Base-by-base conservation (phyloP, 2,888 invertebrate genomes). In the Nematopogon swammerdamellus region DNA sequence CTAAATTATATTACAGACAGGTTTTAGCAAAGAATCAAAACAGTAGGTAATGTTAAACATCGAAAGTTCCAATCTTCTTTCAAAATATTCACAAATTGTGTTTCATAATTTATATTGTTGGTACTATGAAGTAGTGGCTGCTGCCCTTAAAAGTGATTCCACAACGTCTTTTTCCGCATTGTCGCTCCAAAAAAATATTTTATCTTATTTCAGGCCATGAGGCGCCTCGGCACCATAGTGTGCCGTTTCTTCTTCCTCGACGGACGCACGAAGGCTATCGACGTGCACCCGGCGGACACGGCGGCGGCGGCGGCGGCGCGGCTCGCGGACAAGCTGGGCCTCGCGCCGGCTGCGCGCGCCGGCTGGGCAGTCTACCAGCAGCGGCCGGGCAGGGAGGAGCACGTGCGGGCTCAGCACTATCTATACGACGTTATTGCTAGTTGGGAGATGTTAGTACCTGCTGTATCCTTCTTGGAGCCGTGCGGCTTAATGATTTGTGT, bases 281-380 rank as follows among this genome's bases (percentile, higher is more conserved):
- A 95, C 68, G 92, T 97, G 19, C 95, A 95, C 76, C 95, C 96
- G 1, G 93, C 93, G 1, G 95, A 97, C 67, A 95, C 95, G 2
- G 95, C 95, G 0, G 88, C 90, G 18, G 95, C 95, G 62, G 95
- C 95, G 0, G 89, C 95, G 2, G 85, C 88, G 2, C 90, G 94
- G 58, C 80, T 97, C 20, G 94, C 95, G 0, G 93, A 95, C 67
- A 92, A 95, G 67, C 81, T 93, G 48, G 92, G 91, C 19, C 82
- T 97, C 18, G 81, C 88, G 45, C 88, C 89, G 49, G 64, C 62
- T 51, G 62, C 75, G 11, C 80, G 92, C 17, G 92, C 95, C 56
- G 97, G 97, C 49, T 97, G 97, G 97, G 95, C 96, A 0, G 90
- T 97, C 55, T 97, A 94, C 70, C 91, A 95, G 70, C 91, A 92